Evolutionary conservation across 2,113 vertebrate species (phyloP).

Genomic region (Aix galericulata): DNA sequence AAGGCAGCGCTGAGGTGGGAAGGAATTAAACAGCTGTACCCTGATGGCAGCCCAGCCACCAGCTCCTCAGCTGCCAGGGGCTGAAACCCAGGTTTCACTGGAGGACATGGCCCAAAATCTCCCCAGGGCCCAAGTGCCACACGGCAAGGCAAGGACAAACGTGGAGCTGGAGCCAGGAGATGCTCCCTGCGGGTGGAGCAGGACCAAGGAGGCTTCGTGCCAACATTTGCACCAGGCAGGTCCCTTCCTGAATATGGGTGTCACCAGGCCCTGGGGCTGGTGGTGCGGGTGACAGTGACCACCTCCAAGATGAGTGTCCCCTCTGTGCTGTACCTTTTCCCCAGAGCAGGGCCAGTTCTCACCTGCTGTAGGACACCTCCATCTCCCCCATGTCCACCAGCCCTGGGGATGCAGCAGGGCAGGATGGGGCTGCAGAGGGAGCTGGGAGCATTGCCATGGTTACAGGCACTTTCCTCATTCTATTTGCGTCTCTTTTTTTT

Average conservation of each 20-base stretch:
- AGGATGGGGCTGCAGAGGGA: neutral
- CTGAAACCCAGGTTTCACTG: neutral
- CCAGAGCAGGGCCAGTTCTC: neutral
- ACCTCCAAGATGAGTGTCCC: neutral
- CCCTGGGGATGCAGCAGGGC: accelerated
- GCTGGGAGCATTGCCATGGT: neutral
- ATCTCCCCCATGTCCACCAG: neutral
- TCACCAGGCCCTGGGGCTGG: neutral
- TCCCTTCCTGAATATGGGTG: neutral
- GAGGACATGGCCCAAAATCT: neutral
- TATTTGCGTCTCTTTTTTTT: neutral
- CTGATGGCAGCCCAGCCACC: neutral
- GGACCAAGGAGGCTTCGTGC: neutral
- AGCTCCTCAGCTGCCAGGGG: neutral
- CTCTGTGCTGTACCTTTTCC: neutral
- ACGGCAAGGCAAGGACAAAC: neutral
- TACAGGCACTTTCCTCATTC: neutral
- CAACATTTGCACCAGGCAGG: accelerated
- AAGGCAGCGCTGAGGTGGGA: neutral
- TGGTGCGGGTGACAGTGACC: too few relatives aligned
- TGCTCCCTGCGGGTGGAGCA: neutral
- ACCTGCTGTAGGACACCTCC: neutral
- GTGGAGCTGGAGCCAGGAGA: accelerated
- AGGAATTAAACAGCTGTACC: neutral
- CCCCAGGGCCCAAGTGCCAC: accelerated